phyloP scores from a whole-genome alignment of 2,797 vertebrate species.

The Gymnothorax reevesii region DNA sequence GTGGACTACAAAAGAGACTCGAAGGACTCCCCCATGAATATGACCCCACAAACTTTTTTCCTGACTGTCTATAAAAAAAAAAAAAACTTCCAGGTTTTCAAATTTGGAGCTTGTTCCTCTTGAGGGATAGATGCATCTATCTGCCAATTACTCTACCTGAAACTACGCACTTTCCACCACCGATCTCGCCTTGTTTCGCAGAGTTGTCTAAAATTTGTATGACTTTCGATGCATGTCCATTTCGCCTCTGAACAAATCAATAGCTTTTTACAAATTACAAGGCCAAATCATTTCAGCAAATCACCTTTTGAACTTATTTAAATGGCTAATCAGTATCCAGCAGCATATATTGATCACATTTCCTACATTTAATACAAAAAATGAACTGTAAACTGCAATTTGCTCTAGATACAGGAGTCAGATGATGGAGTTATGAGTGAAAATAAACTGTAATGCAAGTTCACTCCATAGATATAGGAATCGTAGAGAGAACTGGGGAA shows the following conservation, averaged over 20 bases:
- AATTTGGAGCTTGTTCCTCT: neutral
- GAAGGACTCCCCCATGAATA: too few relatives aligned
- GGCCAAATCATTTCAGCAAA: neutral
- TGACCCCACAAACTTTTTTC: too few relatives aligned
- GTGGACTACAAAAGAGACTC: too few relatives aligned
- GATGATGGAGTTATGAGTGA: neutral
- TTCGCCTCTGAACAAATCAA: neutral
- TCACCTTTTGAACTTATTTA: neutral
- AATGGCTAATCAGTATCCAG: neutral
- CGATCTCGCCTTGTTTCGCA: neutral
- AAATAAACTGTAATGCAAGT: neutral
- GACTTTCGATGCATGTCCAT: neutral
- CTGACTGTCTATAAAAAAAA: neutral
- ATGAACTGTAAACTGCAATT: neutral
- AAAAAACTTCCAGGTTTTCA: neutral
- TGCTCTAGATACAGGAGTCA: neutral
- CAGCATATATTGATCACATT: neutral
- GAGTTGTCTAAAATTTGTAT: neutral
- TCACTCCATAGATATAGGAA: neutral
- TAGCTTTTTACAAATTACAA: neutral
- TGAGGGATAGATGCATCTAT: neutral
- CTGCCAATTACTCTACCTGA: neutral
- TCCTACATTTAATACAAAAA: neutral
- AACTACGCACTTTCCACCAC: neutral
- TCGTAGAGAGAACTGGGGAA: neutral